Evolutionary conservation across 2,888 invertebrate species (phyloP).

Genomic region (Brenthis hecate): DNA sequence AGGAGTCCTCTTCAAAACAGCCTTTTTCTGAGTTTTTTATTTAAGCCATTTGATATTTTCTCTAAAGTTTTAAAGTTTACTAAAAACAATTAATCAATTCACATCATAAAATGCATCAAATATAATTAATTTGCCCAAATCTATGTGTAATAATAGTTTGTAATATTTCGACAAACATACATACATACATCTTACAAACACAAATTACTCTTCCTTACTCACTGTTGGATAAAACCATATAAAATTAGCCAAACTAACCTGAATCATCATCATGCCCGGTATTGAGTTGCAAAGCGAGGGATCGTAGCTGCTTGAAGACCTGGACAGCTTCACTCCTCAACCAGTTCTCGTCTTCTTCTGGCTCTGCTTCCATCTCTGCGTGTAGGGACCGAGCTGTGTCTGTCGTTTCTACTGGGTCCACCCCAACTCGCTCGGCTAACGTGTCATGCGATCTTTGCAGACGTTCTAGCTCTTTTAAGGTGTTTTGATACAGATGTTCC

Average conservation of each 20-base stretch:
- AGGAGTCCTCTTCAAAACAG: no score
- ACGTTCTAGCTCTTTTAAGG: conserved; percentile 86
- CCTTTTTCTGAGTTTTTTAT: no score
- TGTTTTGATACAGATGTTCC: conserved; percentile 80
- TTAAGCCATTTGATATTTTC: no score
- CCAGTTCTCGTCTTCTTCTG: conserved; percentile 83
- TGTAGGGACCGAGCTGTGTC: conserved; percentile 88
- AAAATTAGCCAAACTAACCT: conserved; percentile 58
- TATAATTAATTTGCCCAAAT: no score
- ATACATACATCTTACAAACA: no score
- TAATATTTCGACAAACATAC: no score
- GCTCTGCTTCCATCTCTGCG: conserved; percentile 94
- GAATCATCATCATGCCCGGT: conserved; percentile 89
- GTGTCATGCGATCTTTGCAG: conserved; percentile 87
- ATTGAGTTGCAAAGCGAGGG: conserved; percentile 88
- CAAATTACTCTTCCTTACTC: background rate
- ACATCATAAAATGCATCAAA: no score
- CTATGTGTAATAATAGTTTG: no score
- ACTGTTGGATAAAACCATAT: background rate
- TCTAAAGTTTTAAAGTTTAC: no score
- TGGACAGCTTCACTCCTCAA: conserved; percentile 85
- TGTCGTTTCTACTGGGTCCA: conserved; percentile 69
- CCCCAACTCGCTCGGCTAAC: conserved; percentile 86
- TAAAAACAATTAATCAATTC: no score
- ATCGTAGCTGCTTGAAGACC: conserved; percentile 88